Evolutionary conservation across 2,888 invertebrate genomes (phyloP).

Genomic region (Drymonia ruficornis): DNA sequence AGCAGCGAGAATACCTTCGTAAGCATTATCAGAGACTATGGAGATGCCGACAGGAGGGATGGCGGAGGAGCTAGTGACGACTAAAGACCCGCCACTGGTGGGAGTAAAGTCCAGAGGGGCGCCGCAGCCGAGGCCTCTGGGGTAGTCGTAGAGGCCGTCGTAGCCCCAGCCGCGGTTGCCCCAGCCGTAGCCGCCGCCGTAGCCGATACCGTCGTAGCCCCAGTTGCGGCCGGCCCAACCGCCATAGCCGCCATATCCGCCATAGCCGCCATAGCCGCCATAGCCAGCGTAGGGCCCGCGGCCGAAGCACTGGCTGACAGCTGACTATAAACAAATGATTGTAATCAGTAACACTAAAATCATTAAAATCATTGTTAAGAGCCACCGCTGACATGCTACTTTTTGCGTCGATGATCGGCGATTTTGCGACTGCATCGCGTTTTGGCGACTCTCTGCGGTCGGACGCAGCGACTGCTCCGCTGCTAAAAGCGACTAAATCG

Average conservation of each 20-base stretch:
- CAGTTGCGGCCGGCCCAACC: slow-evolving; percentile 14
- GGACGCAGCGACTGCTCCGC: no score
- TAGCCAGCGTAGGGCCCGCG: slow-evolving; percentile 9
- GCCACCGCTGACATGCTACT: no score
- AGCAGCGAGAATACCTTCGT: slow-evolving; percentile 46
- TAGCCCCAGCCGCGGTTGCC: slow-evolving; percentile 3
- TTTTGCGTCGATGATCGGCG: no score
- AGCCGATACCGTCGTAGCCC: slow-evolving; percentile 18
- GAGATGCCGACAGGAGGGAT: slow-evolving; percentile 47
- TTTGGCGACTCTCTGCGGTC: no score
- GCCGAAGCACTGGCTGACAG: slow-evolving; percentile 23
- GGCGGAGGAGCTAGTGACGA: slow-evolving; percentile 46
- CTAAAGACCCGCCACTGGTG: slow-evolving; percentile 37
- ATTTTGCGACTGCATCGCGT: no score
- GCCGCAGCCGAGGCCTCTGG: slow-evolving; percentile 9
- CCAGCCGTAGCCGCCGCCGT: slow-evolving; percentile 6
- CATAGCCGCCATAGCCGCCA: slow-evolving; percentile 6
- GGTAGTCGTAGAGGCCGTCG: slow-evolving; percentile 9
- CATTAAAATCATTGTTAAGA: no score
- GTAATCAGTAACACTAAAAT: not conserved
- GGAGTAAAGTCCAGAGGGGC: slow-evolving; percentile 13
- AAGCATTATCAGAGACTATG: slow-evolving; percentile 49
- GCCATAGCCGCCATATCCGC: slow-evolving; percentile 8
- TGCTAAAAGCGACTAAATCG: no score
- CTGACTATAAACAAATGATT: slow-evolving; percentile 12